These are phyloP conservation scores for Anarrhichthys ocellatus DNA, from an alignment of 2,113 vertebrate genomes.

Conservation along the genomic window DNA sequence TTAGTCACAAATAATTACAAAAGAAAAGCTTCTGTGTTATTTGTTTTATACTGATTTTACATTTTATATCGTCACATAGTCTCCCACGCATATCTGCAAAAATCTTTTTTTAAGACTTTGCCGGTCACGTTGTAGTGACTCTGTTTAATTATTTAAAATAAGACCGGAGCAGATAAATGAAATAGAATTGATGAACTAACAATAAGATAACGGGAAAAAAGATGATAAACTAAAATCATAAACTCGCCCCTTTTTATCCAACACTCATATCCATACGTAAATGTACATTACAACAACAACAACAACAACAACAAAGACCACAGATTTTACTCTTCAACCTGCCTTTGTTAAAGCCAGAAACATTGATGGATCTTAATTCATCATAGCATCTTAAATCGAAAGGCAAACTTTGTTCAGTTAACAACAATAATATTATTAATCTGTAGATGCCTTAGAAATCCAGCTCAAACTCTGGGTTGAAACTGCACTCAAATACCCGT, in stretches of 20 bases:
- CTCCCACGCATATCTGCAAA: constrained; percentile 12
- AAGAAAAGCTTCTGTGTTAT: constrained; percentile 11
- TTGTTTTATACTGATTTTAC: not conserved
- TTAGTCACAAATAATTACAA: constrained; percentile 13
- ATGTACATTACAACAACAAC: constrained; percentile 48
- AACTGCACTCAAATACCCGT: constrained; percentile 46
- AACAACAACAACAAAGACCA: constrained; percentile 20
- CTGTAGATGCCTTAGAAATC: constrained; percentile 27
- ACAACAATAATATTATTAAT: constrained; percentile 44
- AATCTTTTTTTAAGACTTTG: not conserved
- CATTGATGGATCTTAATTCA: constrained; percentile 51
- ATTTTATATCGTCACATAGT: constrained; percentile 1
- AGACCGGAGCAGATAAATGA: constrained; percentile 17
- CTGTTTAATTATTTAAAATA: constrained; percentile 25
- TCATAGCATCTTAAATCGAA: constrained; percentile 18
- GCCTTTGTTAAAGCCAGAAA: constrained; percentile 4
- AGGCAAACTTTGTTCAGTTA: constrained; percentile 32
- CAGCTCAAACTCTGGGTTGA: constrained; percentile 29
- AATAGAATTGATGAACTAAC: constrained; percentile 36
- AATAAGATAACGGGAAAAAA: constrained; percentile 37
- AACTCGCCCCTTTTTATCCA: constrained; percentile 58
- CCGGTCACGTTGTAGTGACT: constrained; percentile 1
- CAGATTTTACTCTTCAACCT: constrained; percentile 36
- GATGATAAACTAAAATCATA: constrained; percentile 31
- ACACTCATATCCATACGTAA: constrained; percentile 46